Percentiles rank a stretch among this genome's conserved stretches.
These are phyloP conservation scores for Cossypha caffra DNA, from an alignment of 2,797 vertebrate species.

Conservation along the genomic window DNA sequence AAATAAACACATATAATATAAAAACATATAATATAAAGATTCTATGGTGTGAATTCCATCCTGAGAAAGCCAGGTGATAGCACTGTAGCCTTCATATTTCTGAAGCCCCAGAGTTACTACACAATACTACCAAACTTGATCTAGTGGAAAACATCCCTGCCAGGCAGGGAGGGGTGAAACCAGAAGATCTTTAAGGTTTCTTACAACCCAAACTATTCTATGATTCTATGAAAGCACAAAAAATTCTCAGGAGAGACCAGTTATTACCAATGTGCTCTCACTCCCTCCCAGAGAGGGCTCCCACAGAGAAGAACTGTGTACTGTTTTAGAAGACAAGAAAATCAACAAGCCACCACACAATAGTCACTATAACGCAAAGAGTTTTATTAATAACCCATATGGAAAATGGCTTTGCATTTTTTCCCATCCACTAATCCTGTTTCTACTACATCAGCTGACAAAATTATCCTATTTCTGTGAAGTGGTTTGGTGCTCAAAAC, in stretches of 20 bases:
- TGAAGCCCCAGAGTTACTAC: background rate
- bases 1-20: background rate
- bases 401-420: rapidly evolving
- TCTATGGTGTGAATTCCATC: too few species aligned
- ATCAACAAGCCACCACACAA: background rate
- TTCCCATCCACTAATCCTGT: background rate
- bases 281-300: background rate
- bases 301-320: background rate
- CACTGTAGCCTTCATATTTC: background rate
- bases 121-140: background rate
- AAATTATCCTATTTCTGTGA: background rate
- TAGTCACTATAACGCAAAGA: background rate
- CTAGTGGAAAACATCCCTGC: background rate
- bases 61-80: too few species aligned
- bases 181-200: background rate
- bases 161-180: background rate
- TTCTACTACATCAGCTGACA: background rate
- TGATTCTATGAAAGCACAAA: background rate
- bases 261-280: background rate
- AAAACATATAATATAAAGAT: too few species aligned
- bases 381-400: background rate
- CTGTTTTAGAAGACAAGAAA: background rate
- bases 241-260: background rate
- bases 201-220: background rate
- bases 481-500: background rate